phyloP scores from a whole-genome alignment of 2,113 vertebrate genomes.

The Trematocara macrostoma region DNA sequence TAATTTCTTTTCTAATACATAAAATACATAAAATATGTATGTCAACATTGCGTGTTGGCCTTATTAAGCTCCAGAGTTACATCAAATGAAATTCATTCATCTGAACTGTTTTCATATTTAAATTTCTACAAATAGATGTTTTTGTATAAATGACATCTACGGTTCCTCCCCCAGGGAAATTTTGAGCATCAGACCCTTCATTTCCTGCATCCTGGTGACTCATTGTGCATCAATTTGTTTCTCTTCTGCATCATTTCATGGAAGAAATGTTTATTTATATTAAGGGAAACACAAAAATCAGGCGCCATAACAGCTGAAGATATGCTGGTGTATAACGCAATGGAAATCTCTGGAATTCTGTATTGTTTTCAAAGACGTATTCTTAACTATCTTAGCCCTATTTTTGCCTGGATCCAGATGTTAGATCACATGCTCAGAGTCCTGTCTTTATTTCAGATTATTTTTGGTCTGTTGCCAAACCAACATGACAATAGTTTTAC shows the following conservation, averaged over 20 bases:
- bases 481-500: background rate
- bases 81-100: background rate
- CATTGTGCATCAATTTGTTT: background rate
- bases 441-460: background rate
- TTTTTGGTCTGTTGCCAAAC: background rate
- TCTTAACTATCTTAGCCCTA: background rate
- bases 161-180: background rate
- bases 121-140: background rate
- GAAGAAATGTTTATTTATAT: background rate
- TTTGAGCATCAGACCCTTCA: background rate
- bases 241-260: background rate
- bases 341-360: background rate
- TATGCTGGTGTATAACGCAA: background rate
- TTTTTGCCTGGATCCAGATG: background rate
- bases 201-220: background rate
- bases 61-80: background rate
- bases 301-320: accelerated
- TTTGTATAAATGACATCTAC: background rate
- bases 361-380: background rate
- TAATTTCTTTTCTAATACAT: accelerated
- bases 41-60: accelerated
- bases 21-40: background rate
- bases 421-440: background rate
- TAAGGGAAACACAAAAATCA: background rate
- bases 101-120: background rate